Evolutionary conservation across 2,113 vertebrate genomes (phyloP), one percentile per base, ranked within the genome.

Genomic region (Heloderma charlesbogerti): DNA sequence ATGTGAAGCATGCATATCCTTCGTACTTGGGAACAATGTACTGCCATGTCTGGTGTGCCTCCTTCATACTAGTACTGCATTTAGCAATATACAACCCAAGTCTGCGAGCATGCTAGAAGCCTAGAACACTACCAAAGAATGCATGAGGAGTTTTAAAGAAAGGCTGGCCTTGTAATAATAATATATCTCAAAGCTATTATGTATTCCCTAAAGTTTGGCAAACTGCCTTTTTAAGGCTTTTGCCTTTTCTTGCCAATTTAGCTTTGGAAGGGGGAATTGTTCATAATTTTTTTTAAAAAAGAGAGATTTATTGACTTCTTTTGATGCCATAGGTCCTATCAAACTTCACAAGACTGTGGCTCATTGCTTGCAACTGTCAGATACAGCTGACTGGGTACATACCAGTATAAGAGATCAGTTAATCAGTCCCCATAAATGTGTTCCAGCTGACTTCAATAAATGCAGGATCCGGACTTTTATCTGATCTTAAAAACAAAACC

Each of bases 361-460:
- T 88, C 71, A 60, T 31, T 88, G 43, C 27, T 69, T 88, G 34
- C 13, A 45, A 54, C 34, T n/a, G 60, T 63, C 60, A 81, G 31
- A 54, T 71, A 82, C 34, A 71, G 45, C n/a, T 67, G 40, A 40
- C 63, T 5, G 13, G 34, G 16, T 69, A 45, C 43, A 71, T 67
- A 69, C 6, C 25, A 43, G 69, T 71, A 81, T 10, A 82, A 71
- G 63, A 82, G 51, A 57, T 57, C 66, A 72, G 45, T 69, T 51
- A 40, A 48, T 89, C 88, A 89, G 34, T 71, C n/a, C 78, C 72
- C 43, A 40, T 51, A 27, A 15, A n/a, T 91, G 74, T 57, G 10
- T 77, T 91, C n/a, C 40, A 84, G 22, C 89, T 86, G 86, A 67
- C 72, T 92, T 75, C n/a, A 88, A 31, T 83, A 15, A 83, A 34